Percentiles rank a stretch among this genome's conserved stretches.
These are phyloP conservation scores for Diplodus sargus DNA, from an alignment of 2,797 vertebrate genomes.

Conservation along the genomic window DNA sequence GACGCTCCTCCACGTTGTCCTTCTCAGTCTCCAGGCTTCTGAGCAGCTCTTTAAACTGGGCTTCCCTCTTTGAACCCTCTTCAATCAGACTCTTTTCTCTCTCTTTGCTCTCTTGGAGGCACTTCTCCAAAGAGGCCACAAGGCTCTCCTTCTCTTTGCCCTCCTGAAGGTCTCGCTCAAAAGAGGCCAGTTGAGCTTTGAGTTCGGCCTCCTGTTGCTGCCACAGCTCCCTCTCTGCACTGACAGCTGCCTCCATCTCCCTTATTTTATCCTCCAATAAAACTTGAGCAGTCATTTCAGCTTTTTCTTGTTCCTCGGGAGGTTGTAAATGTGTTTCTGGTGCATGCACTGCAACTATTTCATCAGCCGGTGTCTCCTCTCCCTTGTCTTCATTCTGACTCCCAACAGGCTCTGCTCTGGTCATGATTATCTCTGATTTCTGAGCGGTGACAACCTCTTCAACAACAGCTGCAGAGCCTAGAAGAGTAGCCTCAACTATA, in stretches of 20 bases:
- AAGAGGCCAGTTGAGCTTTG: conserved; percentile 74
- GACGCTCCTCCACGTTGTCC: conserved; percentile 95
- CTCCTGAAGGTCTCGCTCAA: conserved; percentile 82
- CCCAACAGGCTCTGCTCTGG: conserved; percentile 51
- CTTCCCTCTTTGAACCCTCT: conserved; percentile 78
- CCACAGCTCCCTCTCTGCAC: conserved; percentile 60
- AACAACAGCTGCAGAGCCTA: conserved; percentile 31
- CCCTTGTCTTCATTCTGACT: conserved; percentile 45
- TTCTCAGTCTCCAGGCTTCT: conserved; percentile 90
- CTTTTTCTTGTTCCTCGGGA: conserved; percentile 45
- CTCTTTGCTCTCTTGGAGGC: conserved; percentile 78
- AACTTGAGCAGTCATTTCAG: conserved; percentile 29
- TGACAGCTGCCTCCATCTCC: conserved; percentile 66
- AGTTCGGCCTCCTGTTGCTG: conserved; percentile 55
- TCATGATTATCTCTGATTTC: conserved; percentile 48
- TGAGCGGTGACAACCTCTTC: conserved; percentile 71
- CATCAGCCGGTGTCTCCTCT: conserved; percentile 29
- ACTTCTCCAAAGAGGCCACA: conserved; percentile 65
- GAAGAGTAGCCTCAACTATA: conserved; percentile 6
- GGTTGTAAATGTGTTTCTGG: conserved; percentile 42
- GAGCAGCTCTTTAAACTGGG: conserved; percentile 84
- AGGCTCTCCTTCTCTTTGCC: conserved; percentile 79
- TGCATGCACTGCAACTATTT: conserved; percentile 27
- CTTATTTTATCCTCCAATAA: conserved; percentile 68
- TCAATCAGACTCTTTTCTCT: conserved; percentile 81